Evolutionary conservation across 1,140 invertebrate genomes (phyloP), one percentile per base, ranked within the genome.

Genomic region (Pseudomyrmex cubaensis): DNA sequence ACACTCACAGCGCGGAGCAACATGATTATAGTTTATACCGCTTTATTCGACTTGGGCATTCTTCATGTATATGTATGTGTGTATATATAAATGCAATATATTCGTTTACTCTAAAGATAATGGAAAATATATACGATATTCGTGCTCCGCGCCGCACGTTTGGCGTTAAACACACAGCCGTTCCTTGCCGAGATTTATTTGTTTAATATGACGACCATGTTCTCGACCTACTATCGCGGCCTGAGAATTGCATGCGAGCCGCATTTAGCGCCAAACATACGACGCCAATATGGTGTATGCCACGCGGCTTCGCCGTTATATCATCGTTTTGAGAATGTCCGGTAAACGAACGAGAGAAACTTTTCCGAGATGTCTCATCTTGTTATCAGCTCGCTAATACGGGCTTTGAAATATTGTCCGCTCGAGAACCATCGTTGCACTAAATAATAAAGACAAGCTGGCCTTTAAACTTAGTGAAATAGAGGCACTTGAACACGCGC

Each of bases 391-490:
- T 44, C 50, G 17, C 5, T 22, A 13, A 35, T 64, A 20, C 17
- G 35, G n/a, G 25, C 2, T 48, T 74, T 46, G 46, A 75, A 63
- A 52, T 75, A 75, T 63, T 44, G 20, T 64, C 3, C 25, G 35
- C 25, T 12, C 22, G 17, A n/a, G 50, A 17, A 20, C 4, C 17
- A 48, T 52, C 20, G 5, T 52, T 15, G 48, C 62, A 20, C n/a
- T 52, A 56, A 77, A 77, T 67, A 52, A 66, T 46, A 66, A 52
- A 52, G 48, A 67, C 62, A 67, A 67, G 50, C 75, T 57, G 62
- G 75, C 25, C 75, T 77, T 77, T 77, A 46, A 77, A 77, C 75
- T 67, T n/a, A 35, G 17, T 15, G 50, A 56, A 66, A 67, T 77
- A 57, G 35, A 46, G 35, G 62, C 35, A 67, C 75, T 77, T 56